Base-by-base conservation (phyloP, 2,113 vertebrate species). In the Mesoclemmys tuberculata region DNA sequence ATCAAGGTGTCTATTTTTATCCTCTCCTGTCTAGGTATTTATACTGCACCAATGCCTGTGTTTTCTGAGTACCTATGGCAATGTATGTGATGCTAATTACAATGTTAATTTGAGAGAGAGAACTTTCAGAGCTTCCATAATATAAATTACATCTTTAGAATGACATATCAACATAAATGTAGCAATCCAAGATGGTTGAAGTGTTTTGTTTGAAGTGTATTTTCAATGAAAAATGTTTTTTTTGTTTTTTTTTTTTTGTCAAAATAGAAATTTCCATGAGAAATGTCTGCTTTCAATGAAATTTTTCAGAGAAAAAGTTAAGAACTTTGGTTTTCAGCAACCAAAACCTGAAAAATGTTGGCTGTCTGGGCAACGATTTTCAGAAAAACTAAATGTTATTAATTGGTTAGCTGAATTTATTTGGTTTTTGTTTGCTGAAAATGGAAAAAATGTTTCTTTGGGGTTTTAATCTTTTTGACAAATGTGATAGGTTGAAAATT, bases 261-360 rank as follows among this genome's bases (percentile, higher is more conserved):
- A 93, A 92, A 90, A 79, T 81, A 79, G 87, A 94, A 86, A 81
- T 90, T 84, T 96, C 64, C 54, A 88, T 75, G 49, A 83, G 90
- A 96, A 91, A 92, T 48, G 75, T 79, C 80, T 78, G 78, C 38
- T 1, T 88, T 95, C 87, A 41, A 87, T 89, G 89, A 27, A 44
- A n/a, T 88, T 90, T 55, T 95, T 55, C 13, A 27, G 91, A 94
- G 56, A 9, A 46, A 84, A 79, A 78, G 55, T 89, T 87, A 38
- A 82, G 88, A 61, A 35, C 86, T 41, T 87, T 84, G 46, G 24
- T 61, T 51, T 48, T 85, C 88, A 89, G 85, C 90, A 93, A 85
- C n/a, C 56, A 44, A 21, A 84, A 82, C 38, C 71, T 77, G 10
- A 92, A 82, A 58, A 83, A 95, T 54, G 10, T 10, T 80, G 78